phyloP scores from a whole-genome alignment of 2,888 invertebrate genomes.

The Sabatieria punctata region DNA sequence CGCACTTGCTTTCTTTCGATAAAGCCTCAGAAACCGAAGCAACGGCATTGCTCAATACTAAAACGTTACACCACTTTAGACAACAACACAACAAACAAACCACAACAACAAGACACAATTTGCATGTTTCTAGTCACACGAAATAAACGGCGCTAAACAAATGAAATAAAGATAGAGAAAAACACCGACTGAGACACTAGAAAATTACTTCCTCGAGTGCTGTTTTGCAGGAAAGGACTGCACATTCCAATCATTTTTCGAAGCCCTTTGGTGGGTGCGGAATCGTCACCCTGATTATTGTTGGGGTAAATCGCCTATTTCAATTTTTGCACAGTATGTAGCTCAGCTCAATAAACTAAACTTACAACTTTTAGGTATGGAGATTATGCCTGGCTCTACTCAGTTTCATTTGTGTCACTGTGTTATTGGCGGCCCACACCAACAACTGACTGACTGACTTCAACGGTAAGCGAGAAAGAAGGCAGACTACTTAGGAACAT shows the following conservation, averaged over 20 bases:
- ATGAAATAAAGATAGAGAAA: too few relatives aligned
- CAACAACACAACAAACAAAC: too few relatives aligned
- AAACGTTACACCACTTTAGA: too few relatives aligned
- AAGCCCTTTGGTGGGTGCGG: slow-evolving; percentile 25
- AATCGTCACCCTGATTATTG: slow-evolving; percentile 18
- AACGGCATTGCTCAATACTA: too few relatives aligned
- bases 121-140: too few relatives aligned
- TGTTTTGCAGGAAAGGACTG: slow-evolving; percentile 1
- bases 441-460: slow-evolving; percentile 22
- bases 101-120: too few relatives aligned
- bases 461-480: slow-evolving; percentile 22
- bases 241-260: slow-evolving; percentile 14
- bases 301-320: slow-evolving; percentile 10
- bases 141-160: too few relatives aligned
- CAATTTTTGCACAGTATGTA: neutral
- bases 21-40: too few relatives aligned
- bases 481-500: slow-evolving; percentile 17
- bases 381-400: slow-evolving; percentile 20
- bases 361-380: slow-evolving; percentile 11
- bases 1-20: too few relatives aligned
- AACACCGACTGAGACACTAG: too few relatives aligned
- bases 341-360: neutral
- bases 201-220: too few relatives aligned
- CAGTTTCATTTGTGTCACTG: slow-evolving; percentile 17
- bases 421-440: slow-evolving; percentile 19